A percentile compares a stretch with the other conserved stretches of the same genome.
Evolutionary conservation across 2,113 vertebrate genomes (phyloP).

Genomic region (Monopterus albus): DNA sequence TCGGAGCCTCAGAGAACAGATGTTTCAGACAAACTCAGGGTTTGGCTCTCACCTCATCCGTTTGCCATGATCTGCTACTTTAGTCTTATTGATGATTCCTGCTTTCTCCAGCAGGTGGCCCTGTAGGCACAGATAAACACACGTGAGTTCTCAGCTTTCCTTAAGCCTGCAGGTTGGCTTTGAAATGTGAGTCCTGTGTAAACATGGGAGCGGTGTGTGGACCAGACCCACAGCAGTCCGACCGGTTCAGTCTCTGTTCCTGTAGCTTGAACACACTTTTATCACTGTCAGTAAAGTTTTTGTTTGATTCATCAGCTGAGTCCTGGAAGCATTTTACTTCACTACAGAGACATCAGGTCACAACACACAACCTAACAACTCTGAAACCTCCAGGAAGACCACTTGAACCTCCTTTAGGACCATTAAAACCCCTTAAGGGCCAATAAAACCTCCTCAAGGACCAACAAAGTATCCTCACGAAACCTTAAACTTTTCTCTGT

Average conservation of each 20-base stretch:
- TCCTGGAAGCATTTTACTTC: background rate
- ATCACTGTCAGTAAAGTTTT: background rate
- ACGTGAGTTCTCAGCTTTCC: conserved; percentile 17
- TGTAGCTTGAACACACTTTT: too few species aligned
- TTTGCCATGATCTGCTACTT: conserved; percentile 88
- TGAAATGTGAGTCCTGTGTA: conserved; percentile 37
- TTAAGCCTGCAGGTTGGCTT: conserved; percentile 2
- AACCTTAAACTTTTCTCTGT: too few species aligned
- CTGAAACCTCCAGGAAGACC: too few species aligned
- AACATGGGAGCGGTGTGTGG: conserved; percentile 50
- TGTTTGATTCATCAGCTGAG: background rate
- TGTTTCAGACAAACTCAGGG: background rate
- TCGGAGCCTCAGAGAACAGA: too few species aligned
- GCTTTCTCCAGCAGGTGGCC: conserved; percentile 89
- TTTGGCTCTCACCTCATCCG: conserved; percentile 83
- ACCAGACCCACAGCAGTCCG: too few species aligned
- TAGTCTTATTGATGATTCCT: conserved; percentile 91
- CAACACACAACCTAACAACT: too few species aligned
- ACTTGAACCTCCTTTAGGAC: too few species aligned
- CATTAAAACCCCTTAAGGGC: too few species aligned
- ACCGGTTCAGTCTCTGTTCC: too few species aligned
- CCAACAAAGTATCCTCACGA: too few species aligned
- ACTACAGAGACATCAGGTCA: too few species aligned
- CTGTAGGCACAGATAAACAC: conserved; percentile 50
- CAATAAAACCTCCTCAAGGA: background rate